A percentile compares a stretch with the other conserved stretches of the same genome.
Evolutionary conservation across 2,113 vertebrate species (phyloP).

Genomic region (Megaptera novaeangliae): DNA sequence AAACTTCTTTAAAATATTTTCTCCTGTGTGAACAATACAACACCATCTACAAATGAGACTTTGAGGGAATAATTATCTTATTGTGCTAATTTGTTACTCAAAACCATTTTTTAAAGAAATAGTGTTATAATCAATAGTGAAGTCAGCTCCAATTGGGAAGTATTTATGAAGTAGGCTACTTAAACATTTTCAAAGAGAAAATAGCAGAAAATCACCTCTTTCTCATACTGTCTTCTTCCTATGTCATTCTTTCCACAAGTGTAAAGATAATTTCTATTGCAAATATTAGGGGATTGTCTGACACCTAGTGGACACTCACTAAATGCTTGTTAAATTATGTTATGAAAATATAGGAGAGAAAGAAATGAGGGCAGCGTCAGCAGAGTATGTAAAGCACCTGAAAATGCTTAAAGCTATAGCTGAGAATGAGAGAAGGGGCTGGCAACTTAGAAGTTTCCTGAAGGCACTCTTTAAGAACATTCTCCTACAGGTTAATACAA

Average conservation of each 20-base stretch:
- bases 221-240: not conserved
- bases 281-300: constrained; percentile 52
- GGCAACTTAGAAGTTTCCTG: not conserved
- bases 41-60: not conserved
- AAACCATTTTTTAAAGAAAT: not conserved
- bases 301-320: constrained; percentile 68
- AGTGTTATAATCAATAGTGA: not conserved
- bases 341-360: not conserved
- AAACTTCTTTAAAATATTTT: not conserved
- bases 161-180: not conserved
- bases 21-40: not conserved
- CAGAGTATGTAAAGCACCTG: not conserved
- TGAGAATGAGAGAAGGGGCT: not conserved
- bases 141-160: not conserved
- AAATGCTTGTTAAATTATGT: not conserved
- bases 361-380: not conserved
- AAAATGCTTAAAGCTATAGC: not conserved
- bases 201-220: not conserved
- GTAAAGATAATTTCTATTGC: not conserved
- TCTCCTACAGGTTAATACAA: not conserved
- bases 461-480: not conserved
- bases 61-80: not conserved
- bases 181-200: not conserved
- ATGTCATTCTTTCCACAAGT: not conserved
- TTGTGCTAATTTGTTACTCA: not conserved